Evolutionary conservation across 1,140 invertebrate genomes (phyloP).

Genomic region (Heliconius nattereri): DNA sequence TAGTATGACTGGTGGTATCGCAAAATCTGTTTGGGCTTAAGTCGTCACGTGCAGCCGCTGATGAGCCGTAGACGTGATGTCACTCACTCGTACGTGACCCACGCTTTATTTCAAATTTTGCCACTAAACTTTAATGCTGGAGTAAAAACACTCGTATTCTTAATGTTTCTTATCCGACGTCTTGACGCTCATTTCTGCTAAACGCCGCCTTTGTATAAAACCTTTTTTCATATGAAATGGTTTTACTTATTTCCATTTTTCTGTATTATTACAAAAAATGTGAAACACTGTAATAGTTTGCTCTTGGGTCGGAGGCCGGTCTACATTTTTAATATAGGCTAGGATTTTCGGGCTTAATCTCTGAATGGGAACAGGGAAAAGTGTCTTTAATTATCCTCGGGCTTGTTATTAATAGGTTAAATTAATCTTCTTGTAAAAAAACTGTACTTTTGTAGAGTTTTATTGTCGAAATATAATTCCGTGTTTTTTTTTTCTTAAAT

Average conservation of each 20-base stretch:
- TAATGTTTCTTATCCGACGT: conserved; percentile 39
- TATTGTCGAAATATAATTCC: neutral
- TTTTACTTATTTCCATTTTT: conserved; percentile 31
- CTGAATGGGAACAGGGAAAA: conserved; percentile 36
- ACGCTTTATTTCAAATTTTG: conserved; percentile 68
- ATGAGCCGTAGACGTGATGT: conserved; percentile 76
- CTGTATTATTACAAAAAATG: conserved; percentile 60
- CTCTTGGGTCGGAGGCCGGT: conserved; percentile 50
- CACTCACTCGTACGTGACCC: conserved; percentile 74
- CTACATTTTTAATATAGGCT: conserved; percentile 69
- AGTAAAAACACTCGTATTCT: conserved; percentile 49
- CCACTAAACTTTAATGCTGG: conserved; percentile 61
- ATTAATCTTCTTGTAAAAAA: conserved; percentile 33
- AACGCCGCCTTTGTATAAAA: conserved; percentile 10
- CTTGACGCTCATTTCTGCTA: conserved; percentile 20
- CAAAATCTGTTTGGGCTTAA: conserved; percentile 77
- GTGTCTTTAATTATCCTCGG: conserved; percentile 36
- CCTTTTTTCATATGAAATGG: conserved; percentile 8
- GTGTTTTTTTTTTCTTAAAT: neutral
- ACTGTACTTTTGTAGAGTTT: conserved; percentile 17
- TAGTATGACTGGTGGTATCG: conserved; percentile 54
- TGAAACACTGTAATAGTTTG: conserved; percentile 71
- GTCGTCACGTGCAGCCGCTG: conserved; percentile 73
- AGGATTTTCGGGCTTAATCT: conserved; percentile 49
- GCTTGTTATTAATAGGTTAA: conserved; percentile 35